A percentile compares a stretch with the other conserved stretches of the same genome.
Conservation (phyloP, 1,140 invertebrate genomes). For the Drosophila bocqueti region DNA sequence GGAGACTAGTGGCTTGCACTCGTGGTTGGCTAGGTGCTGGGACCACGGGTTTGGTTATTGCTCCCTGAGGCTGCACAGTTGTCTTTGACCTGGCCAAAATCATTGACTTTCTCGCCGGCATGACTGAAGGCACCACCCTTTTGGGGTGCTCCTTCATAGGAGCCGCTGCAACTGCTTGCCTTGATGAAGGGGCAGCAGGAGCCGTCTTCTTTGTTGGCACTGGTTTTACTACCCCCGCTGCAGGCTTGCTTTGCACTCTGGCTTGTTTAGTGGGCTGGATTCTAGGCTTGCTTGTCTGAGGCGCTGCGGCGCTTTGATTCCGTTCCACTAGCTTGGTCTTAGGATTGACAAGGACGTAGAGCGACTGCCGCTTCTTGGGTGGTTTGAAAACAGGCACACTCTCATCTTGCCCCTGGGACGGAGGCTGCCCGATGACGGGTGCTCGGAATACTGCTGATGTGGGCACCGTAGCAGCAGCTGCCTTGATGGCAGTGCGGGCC, state of each 20-base stretch:
- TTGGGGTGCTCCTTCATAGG: background rate
- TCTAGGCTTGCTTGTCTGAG: background rate
- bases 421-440: background rate
- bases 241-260: background rate
- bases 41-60: background rate
- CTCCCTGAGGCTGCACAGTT: background rate
- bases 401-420: background rate
- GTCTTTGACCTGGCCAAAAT: constrained; percentile 1
- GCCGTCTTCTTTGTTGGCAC: background rate
- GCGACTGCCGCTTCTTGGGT: constrained; percentile 37
- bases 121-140: background rate
- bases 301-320: background rate
- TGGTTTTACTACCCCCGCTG: background rate
- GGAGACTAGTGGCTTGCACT: background rate
- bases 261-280: background rate
- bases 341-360: constrained; percentile 38
- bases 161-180: background rate
- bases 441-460: constrained; percentile 5
- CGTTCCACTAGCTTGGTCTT: constrained; percentile 5
- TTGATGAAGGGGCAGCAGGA: background rate
- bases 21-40: background rate
- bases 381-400: background rate
- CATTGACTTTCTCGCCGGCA: background rate
- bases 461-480: background rate
- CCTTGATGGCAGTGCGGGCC: background rate